Evolutionary conservation across 1,140 invertebrate genomes (phyloP).

Genomic region (Anthonomus grandis): DNA sequence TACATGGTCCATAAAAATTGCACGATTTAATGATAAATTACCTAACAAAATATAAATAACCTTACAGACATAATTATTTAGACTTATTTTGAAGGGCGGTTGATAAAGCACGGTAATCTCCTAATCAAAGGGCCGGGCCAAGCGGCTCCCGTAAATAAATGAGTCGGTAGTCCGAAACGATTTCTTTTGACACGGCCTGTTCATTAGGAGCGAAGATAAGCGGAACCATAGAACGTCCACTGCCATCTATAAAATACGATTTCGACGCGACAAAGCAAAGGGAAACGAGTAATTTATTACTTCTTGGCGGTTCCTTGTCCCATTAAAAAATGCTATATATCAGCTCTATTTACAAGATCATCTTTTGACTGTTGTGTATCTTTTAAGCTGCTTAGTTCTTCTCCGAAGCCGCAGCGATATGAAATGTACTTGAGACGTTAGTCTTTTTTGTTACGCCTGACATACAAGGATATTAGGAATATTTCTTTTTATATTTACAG

Average conservation of each 20-base stretch:
- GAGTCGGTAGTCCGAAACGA: slow-evolving; percentile 12
- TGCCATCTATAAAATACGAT: slow-evolving; percentile 17
- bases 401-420: no score
- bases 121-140: slow-evolving; percentile 11
- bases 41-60: no score
- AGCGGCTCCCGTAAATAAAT: slow-evolving; percentile 12
- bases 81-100: not conserved
- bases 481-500: no score
- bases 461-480: no score
- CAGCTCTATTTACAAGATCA: slow-evolving; percentile 18
- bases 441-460: no score
- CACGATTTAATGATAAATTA: no score
- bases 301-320: slow-evolving; percentile 5
- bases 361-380: no score
- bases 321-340: slow-evolving; percentile 16
- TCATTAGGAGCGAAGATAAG: slow-evolving; percentile 18
- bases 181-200: slow-evolving; percentile 20
- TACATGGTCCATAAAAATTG: no score
- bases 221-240: slow-evolving; percentile 12
- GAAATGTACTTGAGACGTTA: no score
- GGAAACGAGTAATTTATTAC: slow-evolving; percentile 19
- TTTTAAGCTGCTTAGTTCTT: no score
- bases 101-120: slow-evolving; percentile 4
- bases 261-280: slow-evolving; percentile 9
- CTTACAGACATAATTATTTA: slow-evolving; percentile 6